A percentile compares a stretch with the other conserved stretches of the same genome.
Conservation (phyloP, 2,888 invertebrate species). For the Exocentrus adspersus region DNA sequence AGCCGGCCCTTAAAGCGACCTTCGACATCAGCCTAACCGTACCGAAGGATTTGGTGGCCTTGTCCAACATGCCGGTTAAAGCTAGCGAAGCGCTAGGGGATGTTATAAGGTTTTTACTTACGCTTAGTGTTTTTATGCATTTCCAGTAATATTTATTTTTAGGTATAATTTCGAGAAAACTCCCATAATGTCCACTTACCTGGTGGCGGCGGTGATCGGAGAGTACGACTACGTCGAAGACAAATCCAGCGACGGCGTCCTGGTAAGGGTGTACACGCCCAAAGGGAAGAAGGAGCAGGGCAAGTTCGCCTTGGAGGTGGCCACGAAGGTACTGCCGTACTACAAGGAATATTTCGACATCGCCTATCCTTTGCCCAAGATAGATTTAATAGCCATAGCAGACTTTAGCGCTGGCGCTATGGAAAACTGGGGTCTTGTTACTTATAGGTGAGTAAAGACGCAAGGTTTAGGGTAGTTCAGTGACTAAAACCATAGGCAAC, state of each 20-base stretch:
- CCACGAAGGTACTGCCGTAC: slow-evolving; percentile 90
- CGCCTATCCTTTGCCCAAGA: slow-evolving; percentile 94
- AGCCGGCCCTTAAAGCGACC: slow-evolving; percentile 94
- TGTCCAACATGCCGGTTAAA: slow-evolving; percentile 90
- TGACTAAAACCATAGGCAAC: too few relatives aligned
- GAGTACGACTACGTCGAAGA: slow-evolving; percentile 95
- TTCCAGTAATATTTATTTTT: too few relatives aligned
- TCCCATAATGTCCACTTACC: slow-evolving; percentile 95
- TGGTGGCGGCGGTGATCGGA: slow-evolving; percentile 93
- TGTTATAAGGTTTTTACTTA: slow-evolving; percentile 44
- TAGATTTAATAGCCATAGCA: slow-evolving; percentile 95
- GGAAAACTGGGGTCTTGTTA: slow-evolving; percentile 98
- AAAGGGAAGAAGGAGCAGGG: slow-evolving; percentile 93
- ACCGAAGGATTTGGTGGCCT: slow-evolving; percentile 79
- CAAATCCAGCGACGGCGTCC: slow-evolving; percentile 81
- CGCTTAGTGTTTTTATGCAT: too few relatives aligned
- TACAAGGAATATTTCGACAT: slow-evolving; percentile 96
- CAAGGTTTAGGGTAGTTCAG: too few relatives aligned
- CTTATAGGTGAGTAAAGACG: slow-evolving; percentile 74
- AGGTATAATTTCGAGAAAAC: slow-evolving; percentile 78
- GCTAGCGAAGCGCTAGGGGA: slow-evolving; percentile 42
- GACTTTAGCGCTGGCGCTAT: slow-evolving; percentile 96
- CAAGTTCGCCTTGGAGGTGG: slow-evolving; percentile 89
- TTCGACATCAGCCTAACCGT: slow-evolving; percentile 90
- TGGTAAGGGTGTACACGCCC: slow-evolving; percentile 86